These are phyloP conservation scores for Spicauda simplicius DNA, from an alignment of 2,888 invertebrate species.

Conservation along the genomic window DNA sequence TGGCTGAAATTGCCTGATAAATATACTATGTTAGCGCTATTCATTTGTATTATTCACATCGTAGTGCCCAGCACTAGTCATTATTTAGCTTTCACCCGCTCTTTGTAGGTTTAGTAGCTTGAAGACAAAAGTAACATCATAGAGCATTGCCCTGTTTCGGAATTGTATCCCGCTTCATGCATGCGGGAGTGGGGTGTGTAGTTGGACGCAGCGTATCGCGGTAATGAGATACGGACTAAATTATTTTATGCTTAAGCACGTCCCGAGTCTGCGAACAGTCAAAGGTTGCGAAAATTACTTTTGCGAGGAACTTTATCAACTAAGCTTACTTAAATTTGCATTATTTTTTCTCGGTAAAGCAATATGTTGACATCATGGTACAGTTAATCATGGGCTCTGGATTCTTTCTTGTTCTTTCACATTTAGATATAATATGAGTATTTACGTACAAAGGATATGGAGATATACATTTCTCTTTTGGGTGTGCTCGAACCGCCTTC, in stretches of 20 bases:
- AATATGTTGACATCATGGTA: no score
- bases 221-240: slow-evolving; percentile 22
- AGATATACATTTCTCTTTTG: no score
- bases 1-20: background rate
- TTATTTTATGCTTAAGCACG: slow-evolving; percentile 19
- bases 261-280: background rate
- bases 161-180: slow-evolving; percentile 8
- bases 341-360: no score
- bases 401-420: no score
- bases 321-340: no score
- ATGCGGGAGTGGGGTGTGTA: background rate
- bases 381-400: no score
- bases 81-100: background rate
- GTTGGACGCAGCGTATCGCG: slow-evolving; percentile 5
- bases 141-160: background rate
- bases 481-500: no score
- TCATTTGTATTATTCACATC: background rate
- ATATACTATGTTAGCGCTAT: background rate
- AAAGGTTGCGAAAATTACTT: slow-evolving; percentile 5
- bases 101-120: background rate
- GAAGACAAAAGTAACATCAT: slow-evolving; percentile 2
- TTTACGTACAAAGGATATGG: no score
- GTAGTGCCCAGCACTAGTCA: background rate
- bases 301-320: background rate
- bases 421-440: no score